phyloP scores from a whole-genome alignment of 2,113 vertebrate genomes.

The Toxotes jaculatrix region DNA sequence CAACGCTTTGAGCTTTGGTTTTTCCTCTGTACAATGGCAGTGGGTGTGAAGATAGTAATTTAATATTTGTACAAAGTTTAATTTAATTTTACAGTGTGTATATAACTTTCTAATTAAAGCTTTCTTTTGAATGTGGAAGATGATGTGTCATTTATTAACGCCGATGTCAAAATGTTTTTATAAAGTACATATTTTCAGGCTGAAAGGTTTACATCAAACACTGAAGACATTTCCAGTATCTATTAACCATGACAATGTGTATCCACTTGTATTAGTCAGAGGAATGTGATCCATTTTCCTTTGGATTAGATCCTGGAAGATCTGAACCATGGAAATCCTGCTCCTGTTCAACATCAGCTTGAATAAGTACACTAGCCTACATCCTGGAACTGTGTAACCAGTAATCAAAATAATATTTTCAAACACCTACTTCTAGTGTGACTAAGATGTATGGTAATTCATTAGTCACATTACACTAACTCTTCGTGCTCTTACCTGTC shows the following conservation, averaged over 20 bases:
- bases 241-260: not conserved
- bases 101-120: conserved; percentile 99
- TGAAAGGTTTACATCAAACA: not conserved
- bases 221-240: conserved; percentile 6
- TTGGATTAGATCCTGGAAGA: conserved; percentile 29
- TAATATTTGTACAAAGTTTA: conserved; percentile 99
- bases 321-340: conserved; percentile 23
- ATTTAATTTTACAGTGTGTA: conserved; percentile 99
- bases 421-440: not conserved
- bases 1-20: conserved; percentile 83
- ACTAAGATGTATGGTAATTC: not conserved
- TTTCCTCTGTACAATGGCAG: conserved; percentile 94
- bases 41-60: conserved; percentile 99
- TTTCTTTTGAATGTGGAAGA: conserved; percentile 91
- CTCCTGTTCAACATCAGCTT: not conserved
- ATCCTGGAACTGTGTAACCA: not conserved
- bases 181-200: not conserved
- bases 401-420: not conserved
- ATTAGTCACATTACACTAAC: not conserved
- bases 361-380: not conserved
- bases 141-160: conserved; percentile 48
- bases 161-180: not conserved
- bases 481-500: not conserved
- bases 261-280: not conserved
- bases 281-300: conserved; percentile 25